A percentile compares a stretch with the other conserved stretches of the same genome.
phyloP scores from a whole-genome alignment of 1,140 invertebrate genomes.

The Drosophila willistoni region DNA sequence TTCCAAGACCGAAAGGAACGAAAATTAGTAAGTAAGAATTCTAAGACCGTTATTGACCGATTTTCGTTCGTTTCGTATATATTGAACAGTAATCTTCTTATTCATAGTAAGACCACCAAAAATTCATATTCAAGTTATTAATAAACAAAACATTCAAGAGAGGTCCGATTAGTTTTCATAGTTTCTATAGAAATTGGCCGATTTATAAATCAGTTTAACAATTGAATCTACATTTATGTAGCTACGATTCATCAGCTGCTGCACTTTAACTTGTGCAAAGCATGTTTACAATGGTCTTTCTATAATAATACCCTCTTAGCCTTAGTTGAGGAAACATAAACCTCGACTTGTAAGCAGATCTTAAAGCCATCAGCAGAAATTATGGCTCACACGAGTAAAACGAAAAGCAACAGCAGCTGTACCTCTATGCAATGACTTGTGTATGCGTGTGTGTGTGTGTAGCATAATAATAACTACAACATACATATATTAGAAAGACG shows the following conservation, averaged over 20 bases:
- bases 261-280: neutral
- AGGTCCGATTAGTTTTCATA: no score
- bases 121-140: no score
- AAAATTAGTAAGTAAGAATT: no score
- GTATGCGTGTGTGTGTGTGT: neutral
- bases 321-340: neutral
- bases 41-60: no score
- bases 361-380: conserved; percentile 20
- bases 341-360: conserved; percentile 17
- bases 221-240: neutral
- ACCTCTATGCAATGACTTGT: neutral
- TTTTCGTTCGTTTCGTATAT: no score
- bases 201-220: neutral
- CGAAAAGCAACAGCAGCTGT: neutral
- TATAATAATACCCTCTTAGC: neutral
- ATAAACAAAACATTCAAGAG: no score
- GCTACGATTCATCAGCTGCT: neutral
- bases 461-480: conserved; percentile 4
- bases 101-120: no score
- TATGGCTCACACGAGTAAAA: neutral
- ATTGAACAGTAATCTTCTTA: no score
- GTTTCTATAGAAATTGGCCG: no score
- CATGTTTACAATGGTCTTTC: neutral
- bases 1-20: no score
- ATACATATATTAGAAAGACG: neutral